These are phyloP conservation scores for Macquaria ambigua DNA, from an alignment of 2,113 vertebrate genomes.

Conservation along the genomic window DNA sequence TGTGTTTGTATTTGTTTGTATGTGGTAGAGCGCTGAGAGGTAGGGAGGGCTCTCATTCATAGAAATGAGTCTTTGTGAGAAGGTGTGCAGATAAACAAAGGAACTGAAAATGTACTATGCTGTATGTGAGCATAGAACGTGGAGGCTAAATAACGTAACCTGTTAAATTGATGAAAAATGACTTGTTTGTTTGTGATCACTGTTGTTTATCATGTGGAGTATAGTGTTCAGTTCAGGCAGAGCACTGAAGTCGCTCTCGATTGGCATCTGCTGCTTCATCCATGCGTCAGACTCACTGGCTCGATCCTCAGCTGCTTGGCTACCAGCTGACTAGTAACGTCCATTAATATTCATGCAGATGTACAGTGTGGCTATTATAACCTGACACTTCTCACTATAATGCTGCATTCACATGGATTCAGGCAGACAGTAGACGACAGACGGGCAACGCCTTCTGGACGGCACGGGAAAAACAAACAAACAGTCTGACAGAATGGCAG, in stretches of 20 bases:
- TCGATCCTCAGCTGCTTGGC: background rate
- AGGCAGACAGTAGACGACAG: too few species aligned
- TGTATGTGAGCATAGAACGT: slow-evolving; percentile 6
- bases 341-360: background rate
- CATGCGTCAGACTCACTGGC: background rate
- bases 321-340: background rate
- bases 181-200: slow-evolving; percentile 37
- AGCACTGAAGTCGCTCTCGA: slow-evolving; percentile 1
- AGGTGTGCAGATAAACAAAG: slow-evolving; percentile 42
- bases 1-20: slow-evolving; percentile 50
- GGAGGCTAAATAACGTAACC: slow-evolving; percentile 20
- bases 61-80: slow-evolving; percentile 42
- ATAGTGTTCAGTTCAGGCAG: background rate
- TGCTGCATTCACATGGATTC: too few species aligned
- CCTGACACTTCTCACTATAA: background rate
- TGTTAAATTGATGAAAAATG: slow-evolving; percentile 17
- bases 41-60: slow-evolving; percentile 24
- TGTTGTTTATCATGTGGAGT: slow-evolving; percentile 8
- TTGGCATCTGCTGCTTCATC: background rate
- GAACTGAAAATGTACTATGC: slow-evolving; percentile 18
- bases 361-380: background rate
- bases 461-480: too few species aligned
- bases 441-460: too few species aligned
- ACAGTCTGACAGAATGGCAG: too few species aligned
- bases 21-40: slow-evolving; percentile 7